Conservation (phyloP, 2,888 invertebrate species). For the Mimas tiliae region DNA sequence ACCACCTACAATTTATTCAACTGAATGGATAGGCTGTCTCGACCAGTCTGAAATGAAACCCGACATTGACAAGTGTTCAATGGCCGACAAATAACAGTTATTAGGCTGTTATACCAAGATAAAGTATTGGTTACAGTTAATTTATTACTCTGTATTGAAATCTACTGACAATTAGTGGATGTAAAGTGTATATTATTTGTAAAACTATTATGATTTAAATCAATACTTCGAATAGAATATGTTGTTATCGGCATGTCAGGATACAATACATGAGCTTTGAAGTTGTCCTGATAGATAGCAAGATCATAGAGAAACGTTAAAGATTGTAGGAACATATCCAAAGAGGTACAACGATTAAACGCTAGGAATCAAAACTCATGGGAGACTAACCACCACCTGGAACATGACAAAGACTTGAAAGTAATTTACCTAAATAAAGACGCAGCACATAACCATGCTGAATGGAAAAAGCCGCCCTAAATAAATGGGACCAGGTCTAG, state of each 20-base stretch:
- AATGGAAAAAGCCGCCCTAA: no score
- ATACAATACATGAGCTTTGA: no score
- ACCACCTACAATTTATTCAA: constrained; percentile 14
- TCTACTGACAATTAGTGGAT: neutral
- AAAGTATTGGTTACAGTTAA: neutral
- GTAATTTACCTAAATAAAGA: no score
- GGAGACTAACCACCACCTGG: no score
- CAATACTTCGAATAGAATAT: neutral
- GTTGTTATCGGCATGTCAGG: neutral
- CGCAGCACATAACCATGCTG: no score
- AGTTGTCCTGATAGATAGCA: no score
- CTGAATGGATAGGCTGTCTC: constrained; percentile 12
- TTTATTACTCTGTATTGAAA: neutral
- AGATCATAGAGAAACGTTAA: no score
- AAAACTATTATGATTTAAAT: constrained; percentile 3
- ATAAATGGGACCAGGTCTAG: no score
- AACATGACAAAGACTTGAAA: no score
- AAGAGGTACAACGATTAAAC: no score
- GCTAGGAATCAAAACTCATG: no score
- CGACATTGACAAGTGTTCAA: constrained; percentile 22
- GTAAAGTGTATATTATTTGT: neutral
- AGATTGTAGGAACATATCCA: no score
- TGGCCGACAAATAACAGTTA: constrained; percentile 9
- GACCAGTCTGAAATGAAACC: constrained; percentile 23
- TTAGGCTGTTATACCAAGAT: constrained; percentile 1